Conservation (phyloP, 1,140 invertebrate species). For the Macrosteles quadrilineatus region DNA sequence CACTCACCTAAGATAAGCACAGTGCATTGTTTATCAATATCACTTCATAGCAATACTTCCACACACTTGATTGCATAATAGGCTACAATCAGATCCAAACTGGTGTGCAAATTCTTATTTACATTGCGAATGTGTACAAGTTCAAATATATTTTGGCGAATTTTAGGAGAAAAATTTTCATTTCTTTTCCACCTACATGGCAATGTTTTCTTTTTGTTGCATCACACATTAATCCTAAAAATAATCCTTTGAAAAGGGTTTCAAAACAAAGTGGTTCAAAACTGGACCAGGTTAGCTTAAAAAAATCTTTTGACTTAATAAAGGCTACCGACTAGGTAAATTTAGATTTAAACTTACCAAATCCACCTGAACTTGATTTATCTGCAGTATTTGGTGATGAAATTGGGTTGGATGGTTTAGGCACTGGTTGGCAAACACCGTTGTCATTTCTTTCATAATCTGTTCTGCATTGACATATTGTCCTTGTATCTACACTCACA, state of each 20-base stretch:
- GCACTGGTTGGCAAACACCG: conserved; percentile 4
- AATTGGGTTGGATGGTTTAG: background rate
- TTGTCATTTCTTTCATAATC: background rate
- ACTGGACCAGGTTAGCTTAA: background rate
- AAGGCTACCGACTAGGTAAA: background rate
- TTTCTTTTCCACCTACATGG: background rate
- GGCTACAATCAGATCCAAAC: too few species aligned
- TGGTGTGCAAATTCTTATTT: too few species aligned
- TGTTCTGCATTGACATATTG: background rate
- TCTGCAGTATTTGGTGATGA: background rate
- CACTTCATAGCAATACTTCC: too few species aligned
- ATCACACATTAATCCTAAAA: background rate
- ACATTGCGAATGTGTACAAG: too few species aligned
- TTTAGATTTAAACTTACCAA: conserved; percentile 2
- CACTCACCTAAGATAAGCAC: too few species aligned
- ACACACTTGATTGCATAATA: too few species aligned
- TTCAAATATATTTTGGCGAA: too few species aligned
- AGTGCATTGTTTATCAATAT: too few species aligned
- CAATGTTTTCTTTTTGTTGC: background rate
- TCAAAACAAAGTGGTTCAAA: too few species aligned
- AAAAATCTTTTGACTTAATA: background rate
- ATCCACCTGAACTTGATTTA: background rate
- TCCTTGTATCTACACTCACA: background rate
- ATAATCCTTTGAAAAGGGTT: too few species aligned
- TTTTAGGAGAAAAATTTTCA: background rate